Evolutionary conservation across 2,113 vertebrate genomes (phyloP), one percentile per base, ranked within the genome.

Genomic region (Cololabis saira): DNA sequence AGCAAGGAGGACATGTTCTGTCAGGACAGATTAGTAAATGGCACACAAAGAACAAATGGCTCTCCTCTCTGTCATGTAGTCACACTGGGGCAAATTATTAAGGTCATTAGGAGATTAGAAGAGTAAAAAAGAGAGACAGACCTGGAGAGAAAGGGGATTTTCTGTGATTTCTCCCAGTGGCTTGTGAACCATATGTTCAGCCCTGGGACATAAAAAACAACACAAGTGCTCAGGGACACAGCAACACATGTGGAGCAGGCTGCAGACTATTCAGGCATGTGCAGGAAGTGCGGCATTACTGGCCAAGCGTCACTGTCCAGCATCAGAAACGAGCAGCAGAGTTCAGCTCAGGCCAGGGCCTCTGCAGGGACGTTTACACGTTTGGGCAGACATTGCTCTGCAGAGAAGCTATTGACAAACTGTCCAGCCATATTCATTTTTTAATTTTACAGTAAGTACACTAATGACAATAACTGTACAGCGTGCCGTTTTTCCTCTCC

Each of bases 181-280:
- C 57, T 73, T 71, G 42, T 78, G 74, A 81, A 60, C 78, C 82
- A 80, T 84, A 79, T 82, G 84, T 82, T 76, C 80, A 58, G 82
- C 81, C 75, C 68, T 76, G 74, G 79, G 79, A 86, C 81, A 82
- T 55, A 69, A 80, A 61, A 78, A 77, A 49, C 74, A 79, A 64
- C 68, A 75, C 22, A 13, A 74, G 61, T 48, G 60, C 68, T 78
- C 61, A 53, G 49, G 65, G 57, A 75, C 33, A 45, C 57, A 56
- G 18, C n/a, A 4, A 50, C 54, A 80, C 76, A 74, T 71, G 74
- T 78, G 62, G 17, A 67, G 65, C 74, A 64, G 77, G 67, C 66
- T 64, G 61, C 74, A 61, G n/a, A 61, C 43, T 33, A 57, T 47
- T 64, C 62, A 78, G 70, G 33, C 44, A 13, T 67, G 71, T 52